phyloP scores from a whole-genome alignment of 2,113 vertebrate species.

The Macrotus californicus region DNA sequence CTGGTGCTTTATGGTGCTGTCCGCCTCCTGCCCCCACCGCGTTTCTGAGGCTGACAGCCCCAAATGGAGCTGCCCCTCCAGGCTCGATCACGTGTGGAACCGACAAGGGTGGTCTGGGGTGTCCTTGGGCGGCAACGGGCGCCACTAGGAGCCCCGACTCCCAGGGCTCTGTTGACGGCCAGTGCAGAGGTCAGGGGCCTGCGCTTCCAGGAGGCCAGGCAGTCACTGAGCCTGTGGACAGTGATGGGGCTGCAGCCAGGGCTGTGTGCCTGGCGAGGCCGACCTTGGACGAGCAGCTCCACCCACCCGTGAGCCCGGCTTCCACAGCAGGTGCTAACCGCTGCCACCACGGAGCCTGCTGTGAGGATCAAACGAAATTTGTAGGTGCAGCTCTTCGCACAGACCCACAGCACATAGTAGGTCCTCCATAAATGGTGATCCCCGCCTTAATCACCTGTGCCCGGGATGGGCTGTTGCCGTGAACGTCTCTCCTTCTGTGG shows the following conservation, averaged over 20 bases:
- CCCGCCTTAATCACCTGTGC: fast-evolving
- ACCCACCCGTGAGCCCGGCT: not conserved
- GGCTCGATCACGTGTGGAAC: fast-evolving
- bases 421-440: not conserved
- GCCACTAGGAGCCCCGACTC: fast-evolving
- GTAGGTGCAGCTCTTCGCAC: fast-evolving
- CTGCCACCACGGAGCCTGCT: fast-evolving
- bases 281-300: not conserved
- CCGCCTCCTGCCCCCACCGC: fast-evolving
- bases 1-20: fast-evolving
- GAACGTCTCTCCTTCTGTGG: not conserved
- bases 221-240: fast-evolving
- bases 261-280: not conserved
- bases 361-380: not conserved
- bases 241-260: not conserved
- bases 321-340: fast-evolving
- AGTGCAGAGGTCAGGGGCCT: not conserved
- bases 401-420: fast-evolving
- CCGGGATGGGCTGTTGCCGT: fast-evolving
- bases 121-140: not conserved
- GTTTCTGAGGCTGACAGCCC: fast-evolving
- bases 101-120: not conserved
- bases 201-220: not conserved
- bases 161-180: not conserved
- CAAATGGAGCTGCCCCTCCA: not conserved